phyloP scores from a whole-genome alignment of 2,113 vertebrate species.

The Pagrus major region DNA sequence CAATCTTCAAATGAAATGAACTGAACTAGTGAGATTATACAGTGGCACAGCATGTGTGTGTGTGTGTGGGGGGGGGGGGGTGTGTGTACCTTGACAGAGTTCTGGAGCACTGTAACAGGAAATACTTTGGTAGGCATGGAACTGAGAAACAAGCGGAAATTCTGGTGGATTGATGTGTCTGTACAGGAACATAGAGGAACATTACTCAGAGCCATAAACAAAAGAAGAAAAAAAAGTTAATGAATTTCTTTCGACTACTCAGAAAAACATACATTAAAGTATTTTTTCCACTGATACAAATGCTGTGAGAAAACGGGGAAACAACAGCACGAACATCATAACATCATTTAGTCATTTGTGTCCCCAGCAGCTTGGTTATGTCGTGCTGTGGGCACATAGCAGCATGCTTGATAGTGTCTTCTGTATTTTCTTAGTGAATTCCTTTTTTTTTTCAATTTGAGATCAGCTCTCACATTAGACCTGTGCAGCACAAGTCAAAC shows the following conservation, averaged over 20 bases:
- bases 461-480: neutral
- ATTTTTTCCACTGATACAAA: neutral
- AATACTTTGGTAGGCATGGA: constrained; percentile 89
- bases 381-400: neutral
- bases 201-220: constrained; percentile 11
- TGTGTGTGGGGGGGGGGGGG: constrained; percentile 4
- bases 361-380: neutral
- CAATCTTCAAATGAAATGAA: constrained; percentile 24
- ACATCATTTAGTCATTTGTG: neutral
- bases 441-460: neutral
- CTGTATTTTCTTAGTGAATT: too few species aligned
- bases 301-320: neutral
- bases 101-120: constrained; percentile 90
- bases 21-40: neutral
- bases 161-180: constrained; percentile 83
- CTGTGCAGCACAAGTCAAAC: neutral
- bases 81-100: constrained; percentile 87
- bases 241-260: neutral
- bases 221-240: neutral
- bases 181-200: constrained; percentile 46
- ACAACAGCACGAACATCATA: neutral
- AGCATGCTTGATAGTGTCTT: neutral
- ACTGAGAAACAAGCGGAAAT: constrained; percentile 89
- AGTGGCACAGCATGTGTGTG: neutral
- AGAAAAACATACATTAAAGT: neutral